Evolutionary conservation across 1,140 invertebrate species (phyloP).

Genomic region (Sitophilus oryzae): DNA sequence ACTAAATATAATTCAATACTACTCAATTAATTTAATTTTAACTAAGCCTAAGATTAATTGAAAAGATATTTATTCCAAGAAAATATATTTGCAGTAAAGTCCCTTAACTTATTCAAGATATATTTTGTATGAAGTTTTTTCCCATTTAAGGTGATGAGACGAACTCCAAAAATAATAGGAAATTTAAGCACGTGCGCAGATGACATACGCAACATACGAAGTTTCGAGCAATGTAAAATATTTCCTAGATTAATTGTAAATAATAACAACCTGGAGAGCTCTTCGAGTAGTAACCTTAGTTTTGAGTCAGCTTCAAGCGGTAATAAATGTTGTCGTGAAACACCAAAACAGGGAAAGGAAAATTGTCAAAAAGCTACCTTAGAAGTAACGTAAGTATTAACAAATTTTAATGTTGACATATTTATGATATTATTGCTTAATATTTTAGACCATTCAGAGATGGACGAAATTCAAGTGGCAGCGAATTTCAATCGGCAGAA

Average conservation of each 20-base stretch:
- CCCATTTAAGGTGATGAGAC: slow-evolving; percentile 47
- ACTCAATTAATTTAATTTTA: too few species aligned
- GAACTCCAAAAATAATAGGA: slow-evolving; percentile 60
- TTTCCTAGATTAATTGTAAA: slow-evolving; percentile 28
- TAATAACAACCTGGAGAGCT: slow-evolving; percentile 26
- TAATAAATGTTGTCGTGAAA: slow-evolving; percentile 26
- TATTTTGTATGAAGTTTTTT: background rate
- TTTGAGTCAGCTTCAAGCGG: slow-evolving; percentile 49
- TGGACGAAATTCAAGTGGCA: slow-evolving; percentile 29
- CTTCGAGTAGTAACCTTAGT: slow-evolving; percentile 51
- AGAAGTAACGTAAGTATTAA: slow-evolving; percentile 4
- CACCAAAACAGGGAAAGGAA: background rate
- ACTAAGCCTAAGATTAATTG: too few species aligned
- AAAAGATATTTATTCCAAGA: too few species aligned
- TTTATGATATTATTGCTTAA: too few species aligned
- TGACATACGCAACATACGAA: slow-evolving; percentile 54
- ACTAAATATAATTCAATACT: too few species aligned
- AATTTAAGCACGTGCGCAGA: slow-evolving; percentile 61
- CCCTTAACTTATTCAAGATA: background rate
- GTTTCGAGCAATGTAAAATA: slow-evolving; percentile 48
- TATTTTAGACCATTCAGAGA: background rate
- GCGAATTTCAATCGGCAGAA: slow-evolving; percentile 45
- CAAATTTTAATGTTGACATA: too few species aligned
- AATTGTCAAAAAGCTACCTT: slow-evolving; percentile 12
- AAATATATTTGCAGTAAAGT: slow-evolving; percentile 2